Evolutionary conservation across 2,888 invertebrate genomes (phyloP).

Genomic region (Parnassius smintheus): DNA sequence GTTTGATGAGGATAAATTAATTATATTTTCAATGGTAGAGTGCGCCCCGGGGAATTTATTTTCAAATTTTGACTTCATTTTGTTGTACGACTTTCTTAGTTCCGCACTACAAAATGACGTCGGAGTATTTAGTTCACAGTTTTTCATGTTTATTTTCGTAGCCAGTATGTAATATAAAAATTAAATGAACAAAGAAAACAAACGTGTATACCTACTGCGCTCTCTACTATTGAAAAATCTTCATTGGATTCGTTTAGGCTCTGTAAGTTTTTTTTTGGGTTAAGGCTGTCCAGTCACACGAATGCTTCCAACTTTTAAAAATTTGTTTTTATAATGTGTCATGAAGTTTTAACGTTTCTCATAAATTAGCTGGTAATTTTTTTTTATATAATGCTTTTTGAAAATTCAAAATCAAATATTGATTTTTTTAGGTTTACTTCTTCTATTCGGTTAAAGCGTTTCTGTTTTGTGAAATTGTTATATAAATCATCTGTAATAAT

Average conservation of each 20-base stretch:
- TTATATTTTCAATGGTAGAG: constrained; percentile 15
- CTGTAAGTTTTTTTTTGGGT: constrained; percentile 46
- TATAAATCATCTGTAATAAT: constrained; percentile 1
- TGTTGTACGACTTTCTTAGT: neutral
- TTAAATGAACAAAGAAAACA: too few species aligned
- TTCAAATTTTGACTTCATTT: constrained; percentile 1
- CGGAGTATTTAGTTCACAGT: neutral
- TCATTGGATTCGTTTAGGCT: constrained; percentile 49
- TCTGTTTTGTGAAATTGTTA: constrained; percentile 17
- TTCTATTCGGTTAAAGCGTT: constrained; percentile 18
- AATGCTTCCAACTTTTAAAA: constrained; percentile 67
- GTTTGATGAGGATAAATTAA: constrained; percentile 30
- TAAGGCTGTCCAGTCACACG: constrained; percentile 62
- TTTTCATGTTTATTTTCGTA: too few species aligned
- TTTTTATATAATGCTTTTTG: constrained; percentile 63
- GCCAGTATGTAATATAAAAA: too few species aligned
- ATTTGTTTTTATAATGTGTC: constrained; percentile 57
- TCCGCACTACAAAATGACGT: constrained; percentile 5
- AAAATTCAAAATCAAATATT: constrained; percentile 23
- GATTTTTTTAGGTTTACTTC: constrained; percentile 8
- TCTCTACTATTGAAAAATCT: constrained; percentile 12
- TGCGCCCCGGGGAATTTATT: constrained; percentile 1
- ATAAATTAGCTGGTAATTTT: constrained; percentile 69
- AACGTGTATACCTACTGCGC: neutral
- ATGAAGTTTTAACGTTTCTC: constrained; percentile 63